Base-by-base conservation (phyloP, 2,113 vertebrate species). In the Coturnix japonica region DNA sequence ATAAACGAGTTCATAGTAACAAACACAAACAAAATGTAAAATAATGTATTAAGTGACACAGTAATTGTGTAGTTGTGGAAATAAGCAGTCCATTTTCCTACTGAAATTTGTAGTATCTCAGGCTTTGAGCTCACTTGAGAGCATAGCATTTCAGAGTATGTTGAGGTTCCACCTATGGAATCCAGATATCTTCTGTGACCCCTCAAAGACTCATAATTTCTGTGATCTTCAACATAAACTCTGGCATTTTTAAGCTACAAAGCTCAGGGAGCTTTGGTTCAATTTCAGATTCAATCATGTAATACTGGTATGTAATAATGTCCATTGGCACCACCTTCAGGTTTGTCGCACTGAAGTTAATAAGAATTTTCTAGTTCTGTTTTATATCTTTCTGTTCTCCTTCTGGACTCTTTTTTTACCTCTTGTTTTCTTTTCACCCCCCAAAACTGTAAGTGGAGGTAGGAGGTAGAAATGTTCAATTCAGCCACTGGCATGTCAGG, bases 1-100 rank as follows among this genome's bases (percentile, higher is more conserved):
- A 7, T n/a, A 28, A 69, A 23, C 54, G 5, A 43, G 16, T 25
- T 65, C 20, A 35, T 23, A 49, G 20, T 6, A 43, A 30, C 2
- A 79, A 53, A 12, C 13, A 22, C 1, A 2, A 21, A 46, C 11
- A 35, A 63, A 77, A 28, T 6, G 17, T n/a, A 35, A 33, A 54
- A 28, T 4, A 1, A 1, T 4, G 2, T 44, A 2, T 1, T 3
- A 30, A 4, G 11, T 19, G 47, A 46, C 0, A 0, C 2, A 5
- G 14, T 23, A 44, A 43, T 54, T 6, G 4, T 1, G 0, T 5
- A 15, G 9, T 5, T 57, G 13, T 14, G 21, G 54, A 90, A 77
- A 85, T 39, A 51, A 70, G 13, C 4, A 21, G 26, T 28, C 6
- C 2, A 1, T 57, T 73, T 86, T 59, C 51, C 33, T n/a, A 6